Percentiles rank a stretch among this genome's conserved stretches.
Conservation (phyloP, 2,113 vertebrate genomes). For the Trachemys scripta region DNA sequence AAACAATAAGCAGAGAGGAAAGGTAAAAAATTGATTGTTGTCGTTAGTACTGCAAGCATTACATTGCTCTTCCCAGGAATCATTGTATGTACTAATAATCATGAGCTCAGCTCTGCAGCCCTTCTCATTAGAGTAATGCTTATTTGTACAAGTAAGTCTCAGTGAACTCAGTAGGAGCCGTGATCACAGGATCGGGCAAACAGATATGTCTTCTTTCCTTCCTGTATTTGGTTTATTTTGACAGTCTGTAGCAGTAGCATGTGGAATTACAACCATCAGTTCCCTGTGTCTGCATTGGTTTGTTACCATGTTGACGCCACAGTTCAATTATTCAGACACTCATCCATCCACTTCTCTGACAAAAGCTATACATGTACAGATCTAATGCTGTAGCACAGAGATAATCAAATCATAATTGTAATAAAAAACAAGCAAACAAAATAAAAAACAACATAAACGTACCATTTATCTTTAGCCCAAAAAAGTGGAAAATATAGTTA, state of each 20-base stretch:
- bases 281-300: not conserved
- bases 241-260: not conserved
- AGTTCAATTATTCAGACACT: not conserved
- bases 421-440: not conserved
- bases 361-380: not conserved
- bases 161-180: not conserved
- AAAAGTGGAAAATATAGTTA: not conserved
- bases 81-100: not conserved
- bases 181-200: not conserved
- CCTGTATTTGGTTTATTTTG: not conserved
- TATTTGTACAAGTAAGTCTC: not conserved
- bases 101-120: not conserved
- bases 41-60: not conserved
- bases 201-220: not conserved
- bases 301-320: not conserved
- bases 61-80: not conserved
- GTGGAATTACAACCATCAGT: rapidly evolving
- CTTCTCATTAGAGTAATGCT: not conserved
- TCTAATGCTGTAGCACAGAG: not conserved
- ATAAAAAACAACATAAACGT: too few species aligned
- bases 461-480: not conserved
- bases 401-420: not conserved
- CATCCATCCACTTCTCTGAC: not conserved
- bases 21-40: rapidly evolving
- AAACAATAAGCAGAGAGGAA: not conserved